phyloP scores from a whole-genome alignment of 1,140 invertebrate genomes.

The Drosophila asahinai region DNA sequence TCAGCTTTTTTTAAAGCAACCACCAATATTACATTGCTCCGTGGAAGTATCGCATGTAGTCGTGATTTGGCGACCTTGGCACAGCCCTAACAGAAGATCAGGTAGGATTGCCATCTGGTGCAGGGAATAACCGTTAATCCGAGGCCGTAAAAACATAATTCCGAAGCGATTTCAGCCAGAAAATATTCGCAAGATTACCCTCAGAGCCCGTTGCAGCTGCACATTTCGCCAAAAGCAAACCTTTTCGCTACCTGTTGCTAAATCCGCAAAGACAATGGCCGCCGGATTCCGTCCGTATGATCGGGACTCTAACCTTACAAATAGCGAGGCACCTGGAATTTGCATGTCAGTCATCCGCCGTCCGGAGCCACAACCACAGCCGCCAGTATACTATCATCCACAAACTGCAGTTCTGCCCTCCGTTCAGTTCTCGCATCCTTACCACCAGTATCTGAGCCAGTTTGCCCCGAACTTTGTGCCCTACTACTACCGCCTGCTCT shows the following conservation, averaged over 20 bases:
- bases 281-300: conserved; percentile 19
- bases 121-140: conserved; percentile 61
- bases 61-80: conserved; percentile 5
- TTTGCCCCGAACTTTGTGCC: conserved; percentile 40
- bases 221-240: conserved; percentile 6
- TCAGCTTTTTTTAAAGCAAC: background rate
- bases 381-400: conserved; percentile 11
- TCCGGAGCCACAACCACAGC: background rate
- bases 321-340: conserved; percentile 28
- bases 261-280: conserved; percentile 34
- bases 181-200: conserved; percentile 27
- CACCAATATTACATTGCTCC: background rate
- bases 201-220: conserved; percentile 25
- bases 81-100: conserved; percentile 37
- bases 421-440: conserved; percentile 23
- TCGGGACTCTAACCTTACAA: conserved; percentile 36
- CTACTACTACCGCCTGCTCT: conserved; percentile 39
- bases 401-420: conserved; percentile 1
- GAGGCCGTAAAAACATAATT: conserved; percentile 52
- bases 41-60: background rate
- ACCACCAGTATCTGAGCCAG: conserved; percentile 48
- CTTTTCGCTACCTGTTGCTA: conserved; percentile 45
- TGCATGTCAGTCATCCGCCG: conserved; percentile 42
- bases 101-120: conserved; percentile 57
- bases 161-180: conserved; percentile 1